Evolutionary conservation across 2,113 vertebrate genomes (phyloP), one percentile per base, ranked within the genome.

Genomic region (Alethe diademata): DNA sequence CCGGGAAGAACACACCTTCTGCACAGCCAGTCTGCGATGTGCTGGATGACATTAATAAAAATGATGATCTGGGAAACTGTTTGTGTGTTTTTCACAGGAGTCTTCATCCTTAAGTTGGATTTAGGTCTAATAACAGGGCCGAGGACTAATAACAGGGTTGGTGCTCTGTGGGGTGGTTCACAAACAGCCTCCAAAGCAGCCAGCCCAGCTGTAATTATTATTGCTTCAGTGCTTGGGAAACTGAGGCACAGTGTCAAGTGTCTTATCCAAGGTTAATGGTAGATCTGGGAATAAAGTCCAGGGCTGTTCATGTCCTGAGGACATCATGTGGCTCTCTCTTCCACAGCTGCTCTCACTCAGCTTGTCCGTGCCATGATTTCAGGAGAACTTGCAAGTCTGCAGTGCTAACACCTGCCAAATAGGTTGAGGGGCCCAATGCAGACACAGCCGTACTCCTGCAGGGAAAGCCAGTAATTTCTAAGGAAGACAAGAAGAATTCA

Each of bases 161-260:
- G 67, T 60, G 31, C 81, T 92, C 1, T 0, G 3, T 28, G 69
- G 54, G 75, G 90, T 14, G 9, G 71, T 88, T 96, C 95, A 78
- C 92, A 97, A 95, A 23, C 87, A 95, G 57, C 75, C 50, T 92
- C 81, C 78, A 31, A 64, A 94, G 92, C 87, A 90, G 14, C 65
- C 72, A 74, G 56, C 67, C 60, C 1, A 1, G 54, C 81, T 94
- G 73, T 88, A 96, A 96, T 95, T 94, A 86, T 33, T 86, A 60
- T 88, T 96, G 90, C 92, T 88, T 96, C 90, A 88, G 74, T 23
- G 6, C 92, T 86, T 94, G 93, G 90, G 95, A 97, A 96, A 96
- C 95, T 94, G 93, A 97, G 95, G 95, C 95, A 94, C 82, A 19
- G 43, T 16, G 71, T 83, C 69, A 83, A 23, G 36, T 67, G 64